phyloP scores from a whole-genome alignment of 2,888 invertebrate genomes.

The Drosophila peninsularis region DNA sequence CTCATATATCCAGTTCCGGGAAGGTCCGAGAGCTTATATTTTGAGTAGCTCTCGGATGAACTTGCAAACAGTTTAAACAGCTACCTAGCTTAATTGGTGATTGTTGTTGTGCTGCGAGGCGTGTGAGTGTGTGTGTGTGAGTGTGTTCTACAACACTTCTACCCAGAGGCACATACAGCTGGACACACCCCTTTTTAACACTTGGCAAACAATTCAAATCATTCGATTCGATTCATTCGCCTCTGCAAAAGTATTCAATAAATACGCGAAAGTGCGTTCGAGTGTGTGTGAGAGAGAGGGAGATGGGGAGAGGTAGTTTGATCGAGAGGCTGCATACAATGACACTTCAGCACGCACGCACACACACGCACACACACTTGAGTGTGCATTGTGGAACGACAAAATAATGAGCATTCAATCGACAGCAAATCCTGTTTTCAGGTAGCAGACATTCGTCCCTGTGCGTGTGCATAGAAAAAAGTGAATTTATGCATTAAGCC shows the following conservation, averaged over 20 bases:
- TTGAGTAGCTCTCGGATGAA: background rate
- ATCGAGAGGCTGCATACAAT: constrained; percentile 27
- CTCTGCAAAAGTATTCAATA: constrained; percentile 59
- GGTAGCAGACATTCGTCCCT: constrained; percentile 47
- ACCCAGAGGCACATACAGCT: background rate
- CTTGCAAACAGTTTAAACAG: background rate
- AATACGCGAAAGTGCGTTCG: constrained; percentile 60
- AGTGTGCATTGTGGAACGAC: constrained; percentile 54
- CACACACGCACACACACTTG: constrained; percentile 26
- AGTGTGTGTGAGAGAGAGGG: constrained; percentile 44
- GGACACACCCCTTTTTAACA: constrained; percentile 59
- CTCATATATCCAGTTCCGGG: background rate
- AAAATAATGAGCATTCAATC: constrained; percentile 81
- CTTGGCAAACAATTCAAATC: constrained; percentile 53
- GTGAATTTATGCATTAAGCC: constrained; percentile 42
- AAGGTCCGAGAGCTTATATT: background rate
- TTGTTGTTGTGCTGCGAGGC: constrained; percentile 10
- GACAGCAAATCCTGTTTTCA: constrained; percentile 50
- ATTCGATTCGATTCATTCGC: constrained; percentile 54
- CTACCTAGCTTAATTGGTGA: constrained; percentile 13
- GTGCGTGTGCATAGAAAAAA: background rate
- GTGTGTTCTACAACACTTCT: background rate
- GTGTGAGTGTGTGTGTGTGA: background rate
- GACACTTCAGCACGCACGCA: constrained; percentile 67
- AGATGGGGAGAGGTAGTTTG: background rate